phyloP scores from a whole-genome alignment of 2,888 invertebrate genomes.

The Allacma fusca region DNA sequence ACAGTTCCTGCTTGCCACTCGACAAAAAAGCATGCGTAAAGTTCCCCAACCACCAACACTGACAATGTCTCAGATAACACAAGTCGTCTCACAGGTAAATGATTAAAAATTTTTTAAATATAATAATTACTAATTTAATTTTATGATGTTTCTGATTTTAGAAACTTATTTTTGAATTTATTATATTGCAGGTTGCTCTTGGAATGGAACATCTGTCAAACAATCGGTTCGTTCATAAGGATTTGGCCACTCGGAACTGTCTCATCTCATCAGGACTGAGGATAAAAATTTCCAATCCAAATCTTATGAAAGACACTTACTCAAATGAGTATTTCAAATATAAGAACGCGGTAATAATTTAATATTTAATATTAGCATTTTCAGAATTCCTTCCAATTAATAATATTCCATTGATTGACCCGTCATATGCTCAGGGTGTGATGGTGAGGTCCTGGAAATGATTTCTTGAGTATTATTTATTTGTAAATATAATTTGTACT shows the following conservation, averaged over 20 bases:
- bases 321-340: slow-evolving; percentile 88
- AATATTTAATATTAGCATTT: background rate
- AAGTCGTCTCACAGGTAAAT: slow-evolving; percentile 67
- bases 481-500: too few species aligned
- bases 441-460: too few species aligned
- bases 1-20: slow-evolving; percentile 80
- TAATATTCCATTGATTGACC: too few species aligned
- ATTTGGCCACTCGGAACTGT: slow-evolving; percentile 91
- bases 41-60: slow-evolving; percentile 71
- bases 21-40: slow-evolving; percentile 63
- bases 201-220: slow-evolving; percentile 83
- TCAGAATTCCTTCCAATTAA: too few species aligned
- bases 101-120: background rate
- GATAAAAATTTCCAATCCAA: slow-evolving; percentile 83
- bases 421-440: too few species aligned
- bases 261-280: slow-evolving; percentile 80
- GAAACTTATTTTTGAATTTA: too few species aligned
- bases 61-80: slow-evolving; percentile 73
- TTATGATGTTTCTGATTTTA: background rate
- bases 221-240: slow-evolving; percentile 83
- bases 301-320: slow-evolving; percentile 84
- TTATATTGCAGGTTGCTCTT: slow-evolving; percentile 79
- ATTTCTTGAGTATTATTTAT: too few species aligned
- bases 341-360: slow-evolving; percentile 73
- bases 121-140: too few species aligned